Evolutionary conservation across 2,888 invertebrate species (phyloP).

Genomic region (Rutpela maculata): DNA sequence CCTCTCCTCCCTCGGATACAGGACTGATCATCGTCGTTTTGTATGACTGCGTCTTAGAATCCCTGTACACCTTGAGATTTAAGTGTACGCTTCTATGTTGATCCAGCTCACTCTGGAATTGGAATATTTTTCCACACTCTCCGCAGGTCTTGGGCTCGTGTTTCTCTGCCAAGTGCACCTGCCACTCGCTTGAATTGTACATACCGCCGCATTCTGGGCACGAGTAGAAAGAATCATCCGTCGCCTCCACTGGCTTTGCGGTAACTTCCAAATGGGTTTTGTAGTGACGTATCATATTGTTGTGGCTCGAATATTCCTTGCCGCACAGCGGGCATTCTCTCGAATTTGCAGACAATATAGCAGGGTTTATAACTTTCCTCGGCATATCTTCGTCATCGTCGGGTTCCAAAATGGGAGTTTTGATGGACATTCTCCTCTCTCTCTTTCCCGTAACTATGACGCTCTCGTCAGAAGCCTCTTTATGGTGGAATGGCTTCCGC

Average conservation of each 20-base stretch:
- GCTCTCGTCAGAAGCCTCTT: constrained; percentile 53
- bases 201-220: constrained; percentile 79
- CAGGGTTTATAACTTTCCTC: constrained; percentile 45
- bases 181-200: constrained; percentile 78
- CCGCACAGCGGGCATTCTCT: constrained; percentile 76
- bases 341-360: constrained; percentile 42
- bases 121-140: constrained; percentile 80
- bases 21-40: constrained; percentile 77
- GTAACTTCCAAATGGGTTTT: constrained; percentile 64
- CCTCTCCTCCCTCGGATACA: constrained; percentile 66
- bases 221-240: constrained; percentile 77
- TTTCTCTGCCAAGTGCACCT: constrained; percentile 76
- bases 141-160: constrained; percentile 78
- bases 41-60: constrained; percentile 78
- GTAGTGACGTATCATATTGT: constrained; percentile 78
- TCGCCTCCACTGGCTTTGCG: constrained; percentile 51
- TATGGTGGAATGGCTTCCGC: constrained; percentile 49
- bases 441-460: constrained; percentile 50
- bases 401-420: constrained; percentile 62
- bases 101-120: constrained; percentile 78
- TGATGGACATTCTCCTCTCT: constrained; percentile 57
- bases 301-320: constrained; percentile 77
- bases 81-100: constrained; percentile 82
- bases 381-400: constrained; percentile 49
- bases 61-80: constrained; percentile 81